These are phyloP conservation scores for Drosophila infuscata DNA, from an alignment of 2,888 invertebrate species.

Conservation along the genomic window DNA sequence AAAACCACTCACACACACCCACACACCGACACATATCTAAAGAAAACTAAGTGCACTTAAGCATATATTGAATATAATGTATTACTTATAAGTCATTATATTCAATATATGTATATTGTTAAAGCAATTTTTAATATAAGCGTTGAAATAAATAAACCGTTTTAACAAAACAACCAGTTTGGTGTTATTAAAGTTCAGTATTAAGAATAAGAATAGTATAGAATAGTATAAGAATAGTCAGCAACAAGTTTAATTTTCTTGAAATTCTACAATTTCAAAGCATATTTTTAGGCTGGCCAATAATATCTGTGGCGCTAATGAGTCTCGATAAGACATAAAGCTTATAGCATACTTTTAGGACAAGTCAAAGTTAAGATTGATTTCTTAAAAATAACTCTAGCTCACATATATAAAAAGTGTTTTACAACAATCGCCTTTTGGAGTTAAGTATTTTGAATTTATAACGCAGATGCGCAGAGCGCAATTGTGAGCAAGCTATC, in stretches of 20 bases:
- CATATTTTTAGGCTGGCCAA: not conserved
- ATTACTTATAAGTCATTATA: constrained; percentile 56
- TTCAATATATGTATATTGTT: constrained; percentile 69
- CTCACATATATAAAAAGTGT: not conserved
- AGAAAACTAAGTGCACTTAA: constrained; percentile 69
- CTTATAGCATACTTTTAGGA: not conserved
- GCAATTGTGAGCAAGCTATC: constrained; percentile 7
- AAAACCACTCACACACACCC: not conserved
- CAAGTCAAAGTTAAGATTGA: not conserved
- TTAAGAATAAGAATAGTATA: not conserved
- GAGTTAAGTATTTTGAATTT: not conserved
- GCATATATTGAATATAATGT: constrained; percentile 52
- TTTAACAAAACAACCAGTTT: constrained; percentile 58
- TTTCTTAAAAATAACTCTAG: not conserved
- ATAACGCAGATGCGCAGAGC: not conserved
- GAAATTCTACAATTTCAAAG: not conserved
- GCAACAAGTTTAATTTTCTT: too few species aligned
- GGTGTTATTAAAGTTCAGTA: not conserved
- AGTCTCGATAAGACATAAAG: not conserved
- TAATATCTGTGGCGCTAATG: not conserved
- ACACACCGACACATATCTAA: constrained; percentile 38
- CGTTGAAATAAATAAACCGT: constrained; percentile 80
- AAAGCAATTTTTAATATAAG: constrained; percentile 75
- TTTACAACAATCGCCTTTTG: not conserved
- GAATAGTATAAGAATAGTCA: too few species aligned